Conservation (phyloP, 2,888 invertebrate genomes). For the Eutolmus rufibarbis region DNA sequence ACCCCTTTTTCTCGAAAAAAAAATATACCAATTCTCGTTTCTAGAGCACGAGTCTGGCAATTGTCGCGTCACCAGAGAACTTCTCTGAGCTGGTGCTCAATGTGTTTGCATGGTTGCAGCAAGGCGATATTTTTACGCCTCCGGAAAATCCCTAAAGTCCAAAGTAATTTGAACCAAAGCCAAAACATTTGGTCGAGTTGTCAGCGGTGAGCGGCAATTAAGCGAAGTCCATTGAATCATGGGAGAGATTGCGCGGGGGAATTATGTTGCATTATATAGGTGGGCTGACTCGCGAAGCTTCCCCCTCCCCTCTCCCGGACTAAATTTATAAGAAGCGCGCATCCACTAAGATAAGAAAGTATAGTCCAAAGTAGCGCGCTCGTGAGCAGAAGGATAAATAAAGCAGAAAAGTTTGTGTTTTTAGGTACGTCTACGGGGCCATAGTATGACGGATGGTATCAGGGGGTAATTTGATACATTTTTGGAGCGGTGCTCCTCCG, state of each 20-base stretch:
- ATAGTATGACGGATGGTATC: constrained; percentile 18
- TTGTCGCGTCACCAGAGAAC: background rate
- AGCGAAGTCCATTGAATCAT: background rate
- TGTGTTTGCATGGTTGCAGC: background rate
- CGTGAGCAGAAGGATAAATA: background rate
- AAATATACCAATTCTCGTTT: background rate
- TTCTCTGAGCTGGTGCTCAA: background rate
- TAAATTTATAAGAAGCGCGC: background rate
- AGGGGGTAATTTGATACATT: constrained; percentile 24
- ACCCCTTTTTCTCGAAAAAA: background rate
- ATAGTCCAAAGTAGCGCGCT: background rate
- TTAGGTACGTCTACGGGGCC: background rate
- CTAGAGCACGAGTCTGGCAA: background rate
- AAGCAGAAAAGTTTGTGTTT: background rate
- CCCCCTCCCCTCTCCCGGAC: background rate
- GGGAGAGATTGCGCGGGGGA: background rate
- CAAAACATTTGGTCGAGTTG: constrained; percentile 28
- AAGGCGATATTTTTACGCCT: background rate
- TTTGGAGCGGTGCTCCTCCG: background rate
- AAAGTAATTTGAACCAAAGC: constrained; percentile 18
- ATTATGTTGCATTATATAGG: background rate
- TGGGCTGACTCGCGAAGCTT: background rate
- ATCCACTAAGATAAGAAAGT: background rate
- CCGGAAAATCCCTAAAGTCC: constrained; percentile 27
- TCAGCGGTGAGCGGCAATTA: constrained; percentile 18